A percentile compares a stretch with the other conserved stretches of the same genome.
Evolutionary conservation across 2,888 invertebrate species (phyloP).

Genomic region (Ichneumoninae sp.): DNA sequence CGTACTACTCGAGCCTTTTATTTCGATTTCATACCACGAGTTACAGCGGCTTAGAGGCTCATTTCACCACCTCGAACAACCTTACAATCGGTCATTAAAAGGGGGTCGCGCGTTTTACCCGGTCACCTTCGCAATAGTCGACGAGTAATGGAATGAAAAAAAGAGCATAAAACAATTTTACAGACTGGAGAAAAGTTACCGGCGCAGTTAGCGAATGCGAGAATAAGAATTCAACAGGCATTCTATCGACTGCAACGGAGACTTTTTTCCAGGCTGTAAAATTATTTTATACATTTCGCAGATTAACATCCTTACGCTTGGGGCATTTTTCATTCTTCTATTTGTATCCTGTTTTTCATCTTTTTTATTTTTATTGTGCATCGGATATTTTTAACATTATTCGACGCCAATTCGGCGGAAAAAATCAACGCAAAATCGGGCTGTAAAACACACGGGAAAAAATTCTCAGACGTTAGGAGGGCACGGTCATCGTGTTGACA

Average conservation of each 20-base stretch:
- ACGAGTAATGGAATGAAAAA: slow-evolving; percentile 17
- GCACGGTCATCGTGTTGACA: too few species aligned
- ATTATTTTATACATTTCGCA: too few species aligned
- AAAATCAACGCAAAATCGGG: too few species aligned
- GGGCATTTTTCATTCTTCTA: too few species aligned
- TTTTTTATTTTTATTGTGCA: too few species aligned
- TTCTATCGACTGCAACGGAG: too few species aligned
- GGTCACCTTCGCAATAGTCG: slow-evolving; percentile 23
- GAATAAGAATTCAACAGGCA: background rate
- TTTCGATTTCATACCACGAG: slow-evolving; percentile 61
- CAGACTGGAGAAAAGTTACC: background rate
- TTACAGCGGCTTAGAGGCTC: slow-evolving; percentile 52
- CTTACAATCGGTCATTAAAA: slow-evolving; percentile 75
- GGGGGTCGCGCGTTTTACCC: slow-evolving; percentile 43
- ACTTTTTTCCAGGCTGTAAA: too few species aligned
- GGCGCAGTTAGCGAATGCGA: background rate
- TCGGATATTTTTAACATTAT: too few species aligned
- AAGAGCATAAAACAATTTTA: background rate
- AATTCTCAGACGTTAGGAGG: background rate
- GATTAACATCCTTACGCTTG: too few species aligned
- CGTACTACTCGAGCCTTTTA: slow-evolving; percentile 75
- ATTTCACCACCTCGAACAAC: slow-evolving; percentile 47
- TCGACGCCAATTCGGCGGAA: too few species aligned
- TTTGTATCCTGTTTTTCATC: too few species aligned
- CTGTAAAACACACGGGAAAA: background rate